These are phyloP conservation scores for Lamellibrachia satsuma DNA, from an alignment of 2,888 invertebrate genomes.

Conservation along the genomic window DNA sequence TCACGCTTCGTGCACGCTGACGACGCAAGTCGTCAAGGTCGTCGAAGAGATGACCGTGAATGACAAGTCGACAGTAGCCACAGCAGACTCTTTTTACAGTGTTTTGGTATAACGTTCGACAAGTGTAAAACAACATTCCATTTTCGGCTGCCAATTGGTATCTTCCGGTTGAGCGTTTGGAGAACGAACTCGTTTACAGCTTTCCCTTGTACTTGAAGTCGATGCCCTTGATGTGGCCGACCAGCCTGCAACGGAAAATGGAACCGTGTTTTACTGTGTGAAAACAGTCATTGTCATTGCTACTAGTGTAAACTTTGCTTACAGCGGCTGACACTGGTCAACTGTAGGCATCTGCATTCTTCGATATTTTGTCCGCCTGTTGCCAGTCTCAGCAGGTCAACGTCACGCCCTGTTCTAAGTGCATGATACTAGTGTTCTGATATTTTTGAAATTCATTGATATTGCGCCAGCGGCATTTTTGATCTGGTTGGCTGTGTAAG, in stretches of 20 bases:
- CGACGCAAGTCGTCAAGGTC: not conserved
- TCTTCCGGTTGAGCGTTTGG: not conserved
- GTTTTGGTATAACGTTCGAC: not conserved
- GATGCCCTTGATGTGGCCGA: constrained; percentile 35
- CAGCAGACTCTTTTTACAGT: not conserved
- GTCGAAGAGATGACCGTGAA: constrained; percentile 18
- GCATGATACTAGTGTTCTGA: not conserved
- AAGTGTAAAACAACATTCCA: not conserved
- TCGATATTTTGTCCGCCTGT: not conserved
- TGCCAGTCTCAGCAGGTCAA: not conserved
- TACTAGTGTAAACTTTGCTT: not conserved
- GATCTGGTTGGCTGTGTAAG: not conserved
- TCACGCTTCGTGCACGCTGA: constrained; percentile 27
- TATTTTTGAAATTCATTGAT: not conserved
- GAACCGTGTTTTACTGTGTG: not conserved
- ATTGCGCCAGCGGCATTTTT: not conserved
- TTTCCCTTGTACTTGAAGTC: constrained; percentile 37
- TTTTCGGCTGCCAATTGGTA: not conserved
- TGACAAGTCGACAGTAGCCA: not conserved
- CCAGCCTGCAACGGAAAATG: constrained; percentile 30
- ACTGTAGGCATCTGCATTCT: not conserved
- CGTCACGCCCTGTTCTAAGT: not conserved
- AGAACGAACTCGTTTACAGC: constrained; percentile 20
- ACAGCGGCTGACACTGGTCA: not conserved
- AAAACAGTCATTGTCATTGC: not conserved